Base-by-base conservation (phyloP, 2,888 invertebrate species). In the Dione juno region DNA sequence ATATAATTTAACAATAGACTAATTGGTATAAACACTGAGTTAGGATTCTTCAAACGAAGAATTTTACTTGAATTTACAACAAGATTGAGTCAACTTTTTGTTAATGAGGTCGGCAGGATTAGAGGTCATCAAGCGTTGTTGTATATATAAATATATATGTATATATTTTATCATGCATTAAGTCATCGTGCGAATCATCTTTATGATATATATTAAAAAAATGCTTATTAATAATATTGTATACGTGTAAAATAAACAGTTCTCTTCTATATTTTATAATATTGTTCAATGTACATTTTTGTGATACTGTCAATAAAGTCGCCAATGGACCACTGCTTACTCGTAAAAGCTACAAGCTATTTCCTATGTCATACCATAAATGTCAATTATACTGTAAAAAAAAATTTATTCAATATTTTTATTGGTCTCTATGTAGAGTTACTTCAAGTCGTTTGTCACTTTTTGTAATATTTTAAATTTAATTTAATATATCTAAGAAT, bases 301-400 rank as follows among this genome's bases (percentile, higher is more conserved):
- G 91, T 83, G 88, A 89, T 81, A 82, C 80, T 89, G 90, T 90
- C 91, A 92, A 89, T 85, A 82, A 80, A 78, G 80, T 83, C 78
- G 78, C 78, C 79, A 82, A 80, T 81, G 79, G 81, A 81, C 81
- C 63, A 66, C 67, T 57, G 28, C 69, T 69, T 61, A 61, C 41
- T 28, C 5, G 5, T 28, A 28, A 3, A 28, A 28, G 28, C 28
- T 28, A 28, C 5, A 28, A 28, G 2, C 28, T 28, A 28, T 28
- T 28, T 28, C 5, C 28, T 28, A 28, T 28, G 28, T 5, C 28
- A 3, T 28, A 28, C 28, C 28, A 3, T 5, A 28, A 28, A 28
- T 3, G 28, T 28, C 28, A 2, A 5, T 2, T 28, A 28, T 28
- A 3, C 28, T 28, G 28, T 28, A 3, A 28, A 5, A 3, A 28